These are phyloP conservation scores for Caenorhabditis sinica DNA, from an alignment of 2,888 invertebrate species.

Conservation along the genomic window DNA sequence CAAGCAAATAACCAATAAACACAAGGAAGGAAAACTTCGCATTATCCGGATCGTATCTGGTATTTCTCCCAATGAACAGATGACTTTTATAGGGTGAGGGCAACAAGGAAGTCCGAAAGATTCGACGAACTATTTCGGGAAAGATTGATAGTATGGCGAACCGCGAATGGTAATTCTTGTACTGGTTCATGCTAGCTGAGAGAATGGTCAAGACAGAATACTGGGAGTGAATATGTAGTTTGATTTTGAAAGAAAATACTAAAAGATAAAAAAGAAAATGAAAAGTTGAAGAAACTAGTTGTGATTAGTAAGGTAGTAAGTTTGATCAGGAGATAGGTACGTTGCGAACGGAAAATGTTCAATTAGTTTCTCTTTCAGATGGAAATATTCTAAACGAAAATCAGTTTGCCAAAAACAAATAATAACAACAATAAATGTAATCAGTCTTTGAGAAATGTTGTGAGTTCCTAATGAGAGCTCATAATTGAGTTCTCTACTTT, in stretches of 20 bases:
- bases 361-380: no score
- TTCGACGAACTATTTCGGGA: slow-evolving; percentile 10
- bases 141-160: background rate
- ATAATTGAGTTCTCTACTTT: no score
- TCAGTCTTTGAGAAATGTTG: no score
- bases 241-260: background rate
- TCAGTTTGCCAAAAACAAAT: no score
- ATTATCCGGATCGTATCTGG: background rate
- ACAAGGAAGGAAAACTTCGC: slow-evolving; percentile 1
- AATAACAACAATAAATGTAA: no score
- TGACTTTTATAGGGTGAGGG: slow-evolving; percentile 23
- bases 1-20: background rate
- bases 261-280: background rate
- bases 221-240: background rate
- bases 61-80: background rate
- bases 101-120: background rate
- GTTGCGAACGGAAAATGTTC: no score
- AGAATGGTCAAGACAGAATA: slow-evolving; percentile 21
- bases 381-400: no score
- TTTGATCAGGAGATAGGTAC: no score
- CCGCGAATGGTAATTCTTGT: background rate
- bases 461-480: no score
- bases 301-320: background rate
- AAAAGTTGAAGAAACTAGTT: background rate
- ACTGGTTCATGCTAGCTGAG: slow-evolving; percentile 13